A percentile compares a stretch with the other conserved stretches of the same genome.
These are phyloP conservation scores for Megaceryle torquata DNA, from an alignment of 2,113 vertebrate species.

Conservation along the genomic window DNA sequence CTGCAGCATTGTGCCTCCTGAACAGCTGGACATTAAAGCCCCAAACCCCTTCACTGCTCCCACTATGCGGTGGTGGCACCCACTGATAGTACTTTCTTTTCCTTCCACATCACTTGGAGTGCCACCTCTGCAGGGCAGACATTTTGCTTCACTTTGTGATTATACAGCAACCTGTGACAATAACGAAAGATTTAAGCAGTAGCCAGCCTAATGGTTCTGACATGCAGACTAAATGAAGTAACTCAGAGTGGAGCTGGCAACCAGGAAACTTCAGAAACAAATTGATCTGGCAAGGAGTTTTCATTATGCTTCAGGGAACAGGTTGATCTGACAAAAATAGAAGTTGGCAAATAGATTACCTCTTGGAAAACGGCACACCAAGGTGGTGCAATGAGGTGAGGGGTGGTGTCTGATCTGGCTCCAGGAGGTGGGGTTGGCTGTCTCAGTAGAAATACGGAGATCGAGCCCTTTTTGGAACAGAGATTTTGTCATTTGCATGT, in stretches of 20 bases:
- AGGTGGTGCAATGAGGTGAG: background rate
- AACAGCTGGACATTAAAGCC: background rate
- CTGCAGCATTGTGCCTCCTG: background rate
- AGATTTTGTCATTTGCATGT: conserved; percentile 1
- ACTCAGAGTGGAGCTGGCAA: conserved; percentile 51
- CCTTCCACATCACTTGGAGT: background rate
- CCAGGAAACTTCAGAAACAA: conserved; percentile 49
- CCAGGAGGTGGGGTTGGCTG: background rate
- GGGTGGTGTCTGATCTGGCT: background rate
- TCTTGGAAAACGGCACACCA: background rate
- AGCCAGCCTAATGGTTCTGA: conserved; percentile 51
- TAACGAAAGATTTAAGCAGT: background rate
- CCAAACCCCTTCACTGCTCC: background rate
- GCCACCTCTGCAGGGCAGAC: background rate
- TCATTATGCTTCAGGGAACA: conserved; percentile 59
- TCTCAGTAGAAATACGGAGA: background rate
- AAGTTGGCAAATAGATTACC: conserved; percentile 49
- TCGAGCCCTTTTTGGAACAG: background rate
- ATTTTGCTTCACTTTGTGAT: background rate
- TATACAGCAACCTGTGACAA: background rate
- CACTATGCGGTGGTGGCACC: fast-evolving
- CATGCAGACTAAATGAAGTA: conserved; percentile 40
- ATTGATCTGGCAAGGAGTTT: conserved; percentile 62
- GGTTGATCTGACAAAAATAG: conserved; percentile 62
- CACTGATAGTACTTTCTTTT: background rate